Evolutionary conservation across 2,797 vertebrate species (phyloP), one percentile per base, ranked within the genome.

Genomic region (Zenarchopterus dispar): DNA sequence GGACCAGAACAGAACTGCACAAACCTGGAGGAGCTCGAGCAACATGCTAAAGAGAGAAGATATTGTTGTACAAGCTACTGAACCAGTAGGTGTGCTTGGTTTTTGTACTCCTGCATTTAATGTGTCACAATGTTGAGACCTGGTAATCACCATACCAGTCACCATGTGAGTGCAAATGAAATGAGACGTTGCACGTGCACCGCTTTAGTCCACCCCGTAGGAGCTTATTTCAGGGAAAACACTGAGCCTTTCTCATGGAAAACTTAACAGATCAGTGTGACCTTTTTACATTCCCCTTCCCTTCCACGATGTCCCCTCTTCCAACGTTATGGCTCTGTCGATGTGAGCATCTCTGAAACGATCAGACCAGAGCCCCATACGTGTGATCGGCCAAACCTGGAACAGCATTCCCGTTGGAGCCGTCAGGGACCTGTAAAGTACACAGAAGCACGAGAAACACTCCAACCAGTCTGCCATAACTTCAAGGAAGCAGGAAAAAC

Each of bases 351-450:
- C 28, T 23, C 50, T 18, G 46, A 68, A 56, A 62, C 68, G 76
- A 75, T 60, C 63, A 2, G 6, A 52, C 16, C 43, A 8, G 11
- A 24, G 52, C 55, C 54, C 56, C 64, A 61, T 56, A 70, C 56
- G n/a, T 48, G 56, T 72, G 70, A 43, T 65, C 69, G 82, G 72
- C 57, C 56, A 6, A 70, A 82, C 63, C 62, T 59, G 68, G 52
- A 66, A 58, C 60, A 62, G 51, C 73, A 68, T 80, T 81, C 63
- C 67, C 59, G 24, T 9, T 48, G 0, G 48, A 66, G 54, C 54
- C 80, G 41, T 49, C n/a, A 0, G 77, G 80, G 80, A 70, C 62
- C 58, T n/a, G 65, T 31, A 76, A 87, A 83, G 70, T 82, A 80
- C 46, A 0, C 51, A 8, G 47, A 72, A 64, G 28, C 68, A 55